Base-by-base conservation (phyloP, 2,113 vertebrate species). In the Campylomormyrus tamandua region DNA sequence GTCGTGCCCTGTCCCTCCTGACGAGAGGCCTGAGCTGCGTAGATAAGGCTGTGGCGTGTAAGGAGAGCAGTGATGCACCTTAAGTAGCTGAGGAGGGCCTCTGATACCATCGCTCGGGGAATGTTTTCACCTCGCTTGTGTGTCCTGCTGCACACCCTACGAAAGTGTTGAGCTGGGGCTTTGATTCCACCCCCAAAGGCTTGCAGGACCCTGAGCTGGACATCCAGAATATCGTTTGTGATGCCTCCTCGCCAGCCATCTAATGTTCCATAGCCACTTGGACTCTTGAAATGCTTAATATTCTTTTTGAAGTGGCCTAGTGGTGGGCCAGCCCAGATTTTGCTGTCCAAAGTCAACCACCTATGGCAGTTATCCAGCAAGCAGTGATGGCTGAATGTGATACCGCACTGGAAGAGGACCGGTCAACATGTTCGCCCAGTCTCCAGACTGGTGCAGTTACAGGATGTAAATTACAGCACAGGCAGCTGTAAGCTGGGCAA, bases 1-100 rank as follows among this genome's bases (percentile, higher is more conserved):
- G 2, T 70, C 35, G 31, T 17, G 19, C 49, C 39, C 35, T 83
- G 87, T 83, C 87, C 85, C 13, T 7, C n/a, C 56, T 46, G 8
- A 80, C 15, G 88, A 49, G 42, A 89, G 84, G 92, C 88, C 94
- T 95, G 95, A 70, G 91, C 92, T 89, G 88, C 88, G 90, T 89
- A 95, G 95, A 96, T 96, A 96, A 96, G 95, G 45, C 52, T 31
- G 70, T 91, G 90, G 90, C 92, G 91, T 92, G 90, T 91, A 86
- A 80, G 86, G 90, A 90, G 91, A 93, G 90, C 92, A 93, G 91
- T 93, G 92, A 91, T 92, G 92, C 89, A 94, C 92, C 92, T 93
- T 85, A 91, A 92, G 91, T 91, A 91, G 90, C 84, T 90, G 90
- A 88, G 48, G 86, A 42, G 91, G 89, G 91, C 89, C 91, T 89